Base-by-base conservation (phyloP, 2,113 vertebrate genomes). In the Puma concolor region DNA sequence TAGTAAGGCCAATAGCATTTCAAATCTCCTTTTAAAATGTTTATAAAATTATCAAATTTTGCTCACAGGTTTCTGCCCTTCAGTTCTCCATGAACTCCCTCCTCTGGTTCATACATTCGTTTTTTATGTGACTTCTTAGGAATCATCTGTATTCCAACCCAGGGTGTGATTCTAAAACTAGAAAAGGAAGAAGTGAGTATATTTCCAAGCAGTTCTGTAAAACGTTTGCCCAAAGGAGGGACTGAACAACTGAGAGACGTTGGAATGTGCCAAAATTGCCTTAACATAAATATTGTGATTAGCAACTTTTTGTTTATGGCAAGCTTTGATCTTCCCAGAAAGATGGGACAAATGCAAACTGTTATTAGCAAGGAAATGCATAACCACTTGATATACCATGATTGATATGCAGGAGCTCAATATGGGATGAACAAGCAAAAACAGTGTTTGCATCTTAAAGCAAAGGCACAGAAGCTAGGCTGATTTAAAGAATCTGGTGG, bases 31-130 rank as follows among this genome's bases (percentile, higher is more conserved):
- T 86, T 88, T 41, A 88, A 81, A 72, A 29, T 86, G 48, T 91
- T 77, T 44, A 67, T 64, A 66, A 94, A 96, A 94, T 66, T 38
- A 94, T 67, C 23, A 74, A 90, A 84, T 96, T 41, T 96, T 90
- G n/a, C 74, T 92, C 64, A 74, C 36, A 44, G 27, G 19, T 95
- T 86, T 97, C 60, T 66, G 38, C 15, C 23, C n/a, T 14, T 91
- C 52, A 60, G 36, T 48, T 93, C 31, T 91, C 29, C 14, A 33
- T 3, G 3, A 31, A 31, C 29, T 69, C 31, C 5, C 14, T 66
- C 38, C 33, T 88, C 14, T 76, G 85, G 33, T 91, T 48, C 44
- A 31, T 29, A 84, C 36, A 21, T 36, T 66, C 67, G 57, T 57
- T 63, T 79, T 71, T 36, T n/a, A 57, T 33, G 12, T 74, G 48